Evolutionary conservation across 37 sponge, comb jelly and placozoan species (phyloP), one percentile per base, ranked within the genome.

Genomic region (Bolinopsis microptera): DNA sequence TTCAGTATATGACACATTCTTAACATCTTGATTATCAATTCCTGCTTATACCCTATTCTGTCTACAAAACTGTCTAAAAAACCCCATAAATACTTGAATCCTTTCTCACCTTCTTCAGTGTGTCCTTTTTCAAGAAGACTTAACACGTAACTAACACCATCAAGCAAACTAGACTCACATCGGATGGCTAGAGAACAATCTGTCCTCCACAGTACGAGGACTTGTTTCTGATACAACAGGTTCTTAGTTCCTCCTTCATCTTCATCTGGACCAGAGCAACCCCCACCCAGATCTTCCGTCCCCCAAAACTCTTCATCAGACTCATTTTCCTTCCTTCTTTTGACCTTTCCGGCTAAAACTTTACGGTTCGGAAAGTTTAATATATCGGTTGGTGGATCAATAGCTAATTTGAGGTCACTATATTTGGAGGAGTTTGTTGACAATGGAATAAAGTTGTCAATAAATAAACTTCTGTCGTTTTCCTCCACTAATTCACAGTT

Each of bases 241-340:
- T 70, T 22, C 3, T n/a, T 22, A 22, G 74, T 70, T 2, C 24
- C 16, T 2, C 74, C 30, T 22, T 70, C 74, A 70, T 70, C 25
- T 27, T n/a, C 74, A 70, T 22, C 18, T n/a, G 74, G 74, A 70
- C 74, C 74, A 70, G 74, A 70, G 18, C 74, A 70, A n/a, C 74
- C 74, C 18, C 25, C 74, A 27, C 74, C 74, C 21, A 70, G 30
- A n/a, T 70, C 74, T 8, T 70, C 30, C 3, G 28, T 22, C 25
- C 74, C 74, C 74, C 74, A 70, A 26, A 70, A 70, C 3, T 27
- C 25, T 22, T 70, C 74, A 48, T 48, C 61, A 16, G 61, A 48
- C 9, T 13, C 61, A 5, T 48, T 13, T 13, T 48, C 13, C 13
- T 13, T 48, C 13, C 61, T 48, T 48, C 61, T 48, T 48, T 48